Evolutionary conservation across 2,888 invertebrate genomes (phyloP).

Genomic region (Drosophila glabriapex): DNA sequence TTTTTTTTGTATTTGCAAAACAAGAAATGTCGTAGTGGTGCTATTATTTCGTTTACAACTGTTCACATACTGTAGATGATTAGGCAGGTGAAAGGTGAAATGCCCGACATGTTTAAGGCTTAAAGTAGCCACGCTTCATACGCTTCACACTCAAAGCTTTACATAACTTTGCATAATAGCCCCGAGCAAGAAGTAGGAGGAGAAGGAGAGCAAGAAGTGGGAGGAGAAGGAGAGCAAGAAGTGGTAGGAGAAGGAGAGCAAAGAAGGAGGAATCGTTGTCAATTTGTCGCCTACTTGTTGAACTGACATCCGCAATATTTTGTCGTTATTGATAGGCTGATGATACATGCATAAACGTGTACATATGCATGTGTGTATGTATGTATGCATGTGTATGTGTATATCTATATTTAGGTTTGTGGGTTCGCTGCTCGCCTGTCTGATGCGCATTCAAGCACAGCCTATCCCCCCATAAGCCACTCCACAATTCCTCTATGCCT

Average conservation of each 20-base stretch:
- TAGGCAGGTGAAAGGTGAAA: conserved; percentile 75
- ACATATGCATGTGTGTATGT: not conserved
- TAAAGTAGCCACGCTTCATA: conserved; percentile 35
- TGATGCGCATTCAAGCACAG: conserved; percentile 50
- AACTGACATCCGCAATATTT: conserved; percentile 58
- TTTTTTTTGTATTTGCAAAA: not conserved
- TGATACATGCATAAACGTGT: not conserved
- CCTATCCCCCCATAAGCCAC: not conserved
- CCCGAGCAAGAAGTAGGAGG: not conserved
- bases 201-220: not conserved
- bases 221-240: not conserved
- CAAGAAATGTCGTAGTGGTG: not conserved
- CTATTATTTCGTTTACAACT: not conserved
- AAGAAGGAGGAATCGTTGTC: conserved; percentile 6
- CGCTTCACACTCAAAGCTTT: conserved; percentile 18
- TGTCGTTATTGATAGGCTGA: conserved; percentile 63
- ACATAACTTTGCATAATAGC: conserved; percentile 58
- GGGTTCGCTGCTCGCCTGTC: conserved; percentile 52
- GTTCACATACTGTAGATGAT: conserved; percentile 31
- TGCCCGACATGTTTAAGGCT: conserved; percentile 26
- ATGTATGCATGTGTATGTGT: conserved; percentile 36
- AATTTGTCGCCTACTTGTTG: conserved; percentile 70
- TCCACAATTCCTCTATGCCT: not conserved
- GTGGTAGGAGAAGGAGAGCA: not conserved
- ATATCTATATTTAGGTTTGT: conserved; percentile 72